phyloP scores from a whole-genome alignment of 2,888 invertebrate species.

The Hirtodrosophila trivittata region DNA sequence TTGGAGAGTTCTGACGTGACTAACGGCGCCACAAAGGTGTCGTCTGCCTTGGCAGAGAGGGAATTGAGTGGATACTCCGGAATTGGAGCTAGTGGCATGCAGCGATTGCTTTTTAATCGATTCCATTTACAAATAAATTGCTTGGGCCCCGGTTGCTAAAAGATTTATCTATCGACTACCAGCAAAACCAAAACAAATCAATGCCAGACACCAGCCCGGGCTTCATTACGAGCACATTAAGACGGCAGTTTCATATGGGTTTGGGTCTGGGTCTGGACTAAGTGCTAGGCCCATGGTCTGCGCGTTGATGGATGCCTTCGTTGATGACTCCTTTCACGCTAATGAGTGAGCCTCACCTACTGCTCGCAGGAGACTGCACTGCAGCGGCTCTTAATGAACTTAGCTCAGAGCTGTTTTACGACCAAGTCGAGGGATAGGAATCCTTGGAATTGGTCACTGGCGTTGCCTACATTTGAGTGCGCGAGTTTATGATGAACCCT shows the following conservation, averaged over 20 bases:
- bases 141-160: conserved; percentile 64
- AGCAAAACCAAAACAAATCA: conserved; percentile 37
- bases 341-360: conserved; percentile 10
- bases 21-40: conserved; percentile 78
- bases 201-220: conserved; percentile 23
- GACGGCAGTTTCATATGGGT: conserved; percentile 1
- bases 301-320: conserved; percentile 11
- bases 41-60: conserved; percentile 49
- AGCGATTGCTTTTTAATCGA: conserved; percentile 84
- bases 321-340: conserved; percentile 3
- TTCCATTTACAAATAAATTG: conserved; percentile 84
- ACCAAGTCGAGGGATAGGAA: conserved; percentile 3
- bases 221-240: conserved; percentile 56
- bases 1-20: conserved; percentile 72
- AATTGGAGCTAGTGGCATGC: conserved; percentile 47
- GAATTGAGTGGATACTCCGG: conserved; percentile 14
- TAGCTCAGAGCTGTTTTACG: conserved; percentile 22
- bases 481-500: too few species aligned
- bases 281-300: neutral
- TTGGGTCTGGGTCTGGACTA: conserved; percentile 6
- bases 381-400: conserved; percentile 30
- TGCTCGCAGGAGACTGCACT: neutral
- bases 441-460: too few species aligned
- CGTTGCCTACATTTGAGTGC: too few species aligned
- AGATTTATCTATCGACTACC: conserved; percentile 67